phyloP scores from a whole-genome alignment of 2,888 invertebrate species.

The Conistra vaccinii region DNA sequence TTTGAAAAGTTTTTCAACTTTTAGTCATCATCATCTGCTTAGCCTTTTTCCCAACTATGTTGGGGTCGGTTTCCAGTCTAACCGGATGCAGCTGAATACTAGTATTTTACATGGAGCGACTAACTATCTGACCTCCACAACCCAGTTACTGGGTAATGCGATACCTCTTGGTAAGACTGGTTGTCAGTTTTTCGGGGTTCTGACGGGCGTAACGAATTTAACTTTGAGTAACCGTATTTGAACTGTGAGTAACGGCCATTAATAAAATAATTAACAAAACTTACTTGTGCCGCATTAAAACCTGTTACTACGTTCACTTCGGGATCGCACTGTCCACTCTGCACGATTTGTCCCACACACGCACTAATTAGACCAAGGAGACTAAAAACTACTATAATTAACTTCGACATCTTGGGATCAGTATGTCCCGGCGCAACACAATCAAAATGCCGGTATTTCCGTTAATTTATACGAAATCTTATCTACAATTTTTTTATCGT shows the following conservation, averaged over 20 bases:
- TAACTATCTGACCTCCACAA: not conserved
- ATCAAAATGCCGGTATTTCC: conserved; percentile 73
- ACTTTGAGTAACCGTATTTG: not conserved
- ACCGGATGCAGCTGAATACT: not conserved
- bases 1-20: not conserved
- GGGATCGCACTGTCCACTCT: conserved; percentile 77
- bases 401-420: conserved; percentile 78
- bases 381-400: conserved; percentile 74
- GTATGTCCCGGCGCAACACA: conserved; percentile 69
- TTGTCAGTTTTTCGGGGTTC: not conserved
- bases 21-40: not conserved
- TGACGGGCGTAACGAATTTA: not conserved
- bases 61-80: not conserved
- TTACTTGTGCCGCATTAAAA: conserved; percentile 74
- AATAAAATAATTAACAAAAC: not conserved
- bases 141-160: not conserved
- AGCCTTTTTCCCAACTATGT: not conserved
- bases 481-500: conserved; percentile 67
- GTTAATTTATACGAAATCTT: conserved; percentile 76
- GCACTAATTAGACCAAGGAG: conserved; percentile 72
- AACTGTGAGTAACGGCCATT: not conserved
- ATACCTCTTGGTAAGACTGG: not conserved
- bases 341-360: conserved; percentile 76
- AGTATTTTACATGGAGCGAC: not conserved
- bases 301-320: conserved; percentile 64